Evolutionary conservation across 2,888 invertebrate species (phyloP), one percentile per base, ranked within the genome.

Genomic region (Hofmannophila pseudospretella): DNA sequence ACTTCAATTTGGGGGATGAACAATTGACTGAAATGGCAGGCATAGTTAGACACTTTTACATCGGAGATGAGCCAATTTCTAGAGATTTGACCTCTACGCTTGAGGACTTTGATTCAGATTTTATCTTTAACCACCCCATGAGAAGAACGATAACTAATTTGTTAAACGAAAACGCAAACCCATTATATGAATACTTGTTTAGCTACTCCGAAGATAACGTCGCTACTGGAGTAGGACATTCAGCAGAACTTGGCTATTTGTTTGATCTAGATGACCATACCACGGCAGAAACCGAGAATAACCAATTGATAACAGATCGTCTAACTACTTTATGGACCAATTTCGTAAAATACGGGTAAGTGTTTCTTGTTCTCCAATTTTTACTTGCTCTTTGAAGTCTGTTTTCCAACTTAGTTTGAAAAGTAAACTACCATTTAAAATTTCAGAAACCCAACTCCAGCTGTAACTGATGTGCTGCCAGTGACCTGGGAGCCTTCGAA

Each of bases 301-400:
- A 32, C 10, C 31, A 32, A 20, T 32, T 32, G 8, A 32, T 32
- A 19, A 20, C 10, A 4, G 67, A 79, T 27, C 68, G 73, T 8
- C 61, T 84, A 10, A 67, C 72, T 9, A 66, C 64, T 10, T 47
- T 85, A 38, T 85, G 85, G 85, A 46, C 74, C 0, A 84, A 85
- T 47, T 85, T 85, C 36, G 65, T 85, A 2, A 85, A 84, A 66
- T 69, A 65, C 44, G 85, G 82, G 85, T 85, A 60, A 64, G 67
- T 54, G n/a, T n/a, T 23, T 8, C 9, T n/a, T n/a, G n/a, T n/a
- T n/a, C n/a, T n/a, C n/a, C n/a, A n/a, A n/a, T n/a, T n/a, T n/a
- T n/a, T n/a, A n/a, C n/a, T n/a, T n/a, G n/a, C n/a, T n/a, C n/a
- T n/a, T n/a, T n/a, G n/a, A n/a, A n/a, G n/a, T n/a, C n/a, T n/a